Base-by-base conservation (phyloP, 2,797 vertebrate genomes). In the Takifugu ocellatus region DNA sequence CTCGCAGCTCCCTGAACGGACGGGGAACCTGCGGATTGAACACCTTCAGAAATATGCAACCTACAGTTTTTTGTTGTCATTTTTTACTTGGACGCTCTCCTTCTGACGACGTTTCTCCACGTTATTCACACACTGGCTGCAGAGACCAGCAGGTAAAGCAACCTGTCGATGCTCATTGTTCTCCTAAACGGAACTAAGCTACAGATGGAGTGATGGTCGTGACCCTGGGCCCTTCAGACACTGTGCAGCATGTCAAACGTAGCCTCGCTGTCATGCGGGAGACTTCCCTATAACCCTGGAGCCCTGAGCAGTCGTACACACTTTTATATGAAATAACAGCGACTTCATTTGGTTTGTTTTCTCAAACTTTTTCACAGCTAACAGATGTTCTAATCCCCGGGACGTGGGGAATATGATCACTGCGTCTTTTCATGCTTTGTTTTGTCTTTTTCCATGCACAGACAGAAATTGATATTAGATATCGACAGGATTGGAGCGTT, bases 21-120 rank as follows among this genome's bases (percentile, higher is more conserved):
- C 17, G 17, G 17, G 17, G 17, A 21, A 21, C 21, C 21, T 21
- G 21, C 21, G 21, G 21, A 21, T 33, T 33, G 31, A 33, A 33
- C 31, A 33, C 36, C 12, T 39, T 39, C 3, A 48, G 53, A 55
- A 49, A 6, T 62, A 77, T 67, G 60, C 62, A 69, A 33, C 78
- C 66, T 51, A 79, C 67, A 21, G 21, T 21, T 21, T 21, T 21
- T 43, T 54, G 51, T 52, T 75, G 43, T 7, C 68, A 61, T 80
- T 81, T 86, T 85, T 83, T 84, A 85, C 71, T 70, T 39, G 82
- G 61, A 86, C 77, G 54, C 54, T 48, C 81, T 78, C 79, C 85
- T 82, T 81, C 61, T 60, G 31, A 8, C 6, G 29, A 33, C 10
- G 4, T 33, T 75, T 47, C 78, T 70, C 78, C 64, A 81, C 66